phyloP scores from a whole-genome alignment of 2,888 invertebrate genomes.

The Nemotelus nigrinus region DNA sequence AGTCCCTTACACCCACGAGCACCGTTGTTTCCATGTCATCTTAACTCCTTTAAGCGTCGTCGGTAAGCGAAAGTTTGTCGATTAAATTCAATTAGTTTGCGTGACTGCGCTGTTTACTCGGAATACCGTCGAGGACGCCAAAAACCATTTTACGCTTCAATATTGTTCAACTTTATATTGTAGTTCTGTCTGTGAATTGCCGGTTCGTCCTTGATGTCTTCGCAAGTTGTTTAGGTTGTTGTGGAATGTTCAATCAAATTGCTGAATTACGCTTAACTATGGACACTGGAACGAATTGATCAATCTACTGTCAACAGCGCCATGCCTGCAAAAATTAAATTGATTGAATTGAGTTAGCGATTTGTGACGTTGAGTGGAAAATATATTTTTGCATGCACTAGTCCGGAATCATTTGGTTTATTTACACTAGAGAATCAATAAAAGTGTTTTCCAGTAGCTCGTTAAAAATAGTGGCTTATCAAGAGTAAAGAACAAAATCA shows the following conservation, averaged over 20 bases:
- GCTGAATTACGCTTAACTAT: neutral
- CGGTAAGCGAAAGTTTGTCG: neutral
- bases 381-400: neutral
- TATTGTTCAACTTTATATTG: neutral
- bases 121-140: neutral
- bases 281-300: neutral
- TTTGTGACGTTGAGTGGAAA: slow-evolving; percentile 3
- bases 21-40: neutral
- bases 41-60: neutral
- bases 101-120: neutral
- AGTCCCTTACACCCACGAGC: neutral
- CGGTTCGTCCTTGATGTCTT: neutral
- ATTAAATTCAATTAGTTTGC: neutral
- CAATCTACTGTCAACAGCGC: neutral
- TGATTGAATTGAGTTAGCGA: slow-evolving; percentile 30
- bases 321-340: slow-evolving; percentile 26
- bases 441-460: no score
- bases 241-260: neutral
- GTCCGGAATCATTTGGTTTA: no score
- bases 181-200: neutral
- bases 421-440: no score
- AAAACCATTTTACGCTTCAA: neutral
- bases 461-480: no score
- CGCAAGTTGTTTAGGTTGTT: neutral
- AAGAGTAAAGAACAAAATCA: no score